A percentile compares a stretch with the other conserved stretches of the same genome.
Evolutionary conservation across 2,888 invertebrate species (phyloP).

Genomic region (Uloborus plumipes): DNA sequence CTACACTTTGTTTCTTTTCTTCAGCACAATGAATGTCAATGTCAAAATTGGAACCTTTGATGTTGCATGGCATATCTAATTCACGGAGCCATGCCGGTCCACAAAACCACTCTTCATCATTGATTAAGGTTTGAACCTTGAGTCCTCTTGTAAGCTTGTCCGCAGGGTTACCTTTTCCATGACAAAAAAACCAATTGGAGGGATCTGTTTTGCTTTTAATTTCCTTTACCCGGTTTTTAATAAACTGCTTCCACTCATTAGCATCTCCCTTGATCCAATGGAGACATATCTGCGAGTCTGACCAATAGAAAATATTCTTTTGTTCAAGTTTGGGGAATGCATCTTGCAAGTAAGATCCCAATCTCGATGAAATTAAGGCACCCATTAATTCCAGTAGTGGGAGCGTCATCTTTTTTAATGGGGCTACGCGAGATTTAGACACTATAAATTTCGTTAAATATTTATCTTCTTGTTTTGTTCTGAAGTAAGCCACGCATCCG

Average conservation of each 20-base stretch:
- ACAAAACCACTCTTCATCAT: background rate
- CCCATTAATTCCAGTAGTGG: background rate
- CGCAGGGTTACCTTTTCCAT: constrained; percentile 4
- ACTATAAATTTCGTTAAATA: constrained; percentile 5
- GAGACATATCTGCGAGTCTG: background rate
- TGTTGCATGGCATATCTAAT: background rate
- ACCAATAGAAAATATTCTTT: constrained; percentile 7
- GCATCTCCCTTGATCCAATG: constrained; percentile 5
- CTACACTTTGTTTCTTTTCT: too few relatives aligned
- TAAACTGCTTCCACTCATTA: constrained; percentile 18
- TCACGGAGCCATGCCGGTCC: constrained; percentile 5
- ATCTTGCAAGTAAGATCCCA: background rate
- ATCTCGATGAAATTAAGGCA: background rate
- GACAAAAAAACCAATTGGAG: background rate
- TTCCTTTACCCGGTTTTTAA: constrained; percentile 8
- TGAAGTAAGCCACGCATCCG: constrained; percentile 1
- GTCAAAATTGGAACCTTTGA: background rate
- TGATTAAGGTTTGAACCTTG: background rate
- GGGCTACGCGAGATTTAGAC: constrained; percentile 2
- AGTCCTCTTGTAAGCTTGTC: background rate
- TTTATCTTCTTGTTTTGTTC: background rate
- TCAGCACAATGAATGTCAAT: background rate
- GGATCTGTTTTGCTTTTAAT: constrained; percentile 6
- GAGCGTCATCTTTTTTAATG: constrained; percentile 14
- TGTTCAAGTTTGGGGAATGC: background rate